A percentile compares a stretch with the other conserved stretches of the same genome.
Evolutionary conservation across 2,797 vertebrate species (phyloP).

Genomic region (Onychomys arenicola): DNA sequence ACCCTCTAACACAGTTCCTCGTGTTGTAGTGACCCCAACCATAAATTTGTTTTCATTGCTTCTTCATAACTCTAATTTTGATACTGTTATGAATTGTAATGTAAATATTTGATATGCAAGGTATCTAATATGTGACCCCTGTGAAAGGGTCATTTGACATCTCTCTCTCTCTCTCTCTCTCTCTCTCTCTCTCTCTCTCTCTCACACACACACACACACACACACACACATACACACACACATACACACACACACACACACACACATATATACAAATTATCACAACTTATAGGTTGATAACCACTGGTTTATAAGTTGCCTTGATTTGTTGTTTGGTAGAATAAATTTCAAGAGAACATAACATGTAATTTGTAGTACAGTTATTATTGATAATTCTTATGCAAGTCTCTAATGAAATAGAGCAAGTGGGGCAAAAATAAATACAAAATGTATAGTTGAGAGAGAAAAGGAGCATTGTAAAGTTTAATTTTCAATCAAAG

Average conservation of each 20-base stretch:
- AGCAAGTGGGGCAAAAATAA: background rate
- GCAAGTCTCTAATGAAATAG: background rate
- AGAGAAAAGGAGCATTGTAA: background rate
- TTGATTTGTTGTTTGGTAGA: background rate
- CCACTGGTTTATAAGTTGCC: background rate
- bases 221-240: no score
- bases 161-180: no score
- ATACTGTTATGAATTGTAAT: background rate
- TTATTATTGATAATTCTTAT: background rate
- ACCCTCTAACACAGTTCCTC: background rate
- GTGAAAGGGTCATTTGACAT: background rate
- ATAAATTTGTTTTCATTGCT: background rate
- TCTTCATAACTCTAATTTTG: background rate
- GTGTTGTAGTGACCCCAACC: background rate
- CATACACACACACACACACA: no score
- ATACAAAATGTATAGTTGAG: background rate
- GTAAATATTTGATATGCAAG: background rate
- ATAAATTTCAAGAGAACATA: background rate
- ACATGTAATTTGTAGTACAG: background rate
- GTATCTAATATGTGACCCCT: background rate
- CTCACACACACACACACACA: no score
- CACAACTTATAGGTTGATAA: fast-evolving
- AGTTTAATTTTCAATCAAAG: background rate
- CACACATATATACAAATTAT: background rate
- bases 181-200: no score